Conservation (phyloP, 2,113 vertebrate genomes). For the Galeopterus variegatus region DNA sequence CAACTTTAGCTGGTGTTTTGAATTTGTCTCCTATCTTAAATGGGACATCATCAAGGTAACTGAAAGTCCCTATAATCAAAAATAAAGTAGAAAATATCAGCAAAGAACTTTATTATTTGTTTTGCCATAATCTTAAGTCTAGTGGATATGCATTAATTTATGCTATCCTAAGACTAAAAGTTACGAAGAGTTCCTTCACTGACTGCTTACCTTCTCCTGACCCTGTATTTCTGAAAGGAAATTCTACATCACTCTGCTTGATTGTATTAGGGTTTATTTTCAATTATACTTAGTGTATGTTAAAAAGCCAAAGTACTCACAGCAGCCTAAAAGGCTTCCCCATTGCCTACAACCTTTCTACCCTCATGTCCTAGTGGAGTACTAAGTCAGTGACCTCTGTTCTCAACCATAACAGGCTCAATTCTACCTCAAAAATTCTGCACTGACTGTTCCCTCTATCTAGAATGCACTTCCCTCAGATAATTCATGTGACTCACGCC, state of each 20-base stretch:
- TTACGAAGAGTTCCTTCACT: neutral
- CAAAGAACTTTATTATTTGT: conserved; percentile 72
- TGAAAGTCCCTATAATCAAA: conserved; percentile 93
- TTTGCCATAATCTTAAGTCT: conserved; percentile 65
- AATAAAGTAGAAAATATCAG: conserved; percentile 81
- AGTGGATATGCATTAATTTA: conserved; percentile 60
- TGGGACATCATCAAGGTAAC: conserved; percentile 98
- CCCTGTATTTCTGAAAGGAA: conserved; percentile 5
- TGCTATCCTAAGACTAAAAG: conserved; percentile 43
- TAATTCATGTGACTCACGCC: neutral
- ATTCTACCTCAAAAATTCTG: neutral
- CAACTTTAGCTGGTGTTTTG: conserved; percentile 96
- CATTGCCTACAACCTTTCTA: neutral
- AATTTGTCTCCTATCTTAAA: conserved; percentile 99
- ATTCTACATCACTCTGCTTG: neutral
- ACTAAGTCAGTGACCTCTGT: neutral
- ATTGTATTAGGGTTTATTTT: conserved; percentile 46
- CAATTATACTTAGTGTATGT: neutral
- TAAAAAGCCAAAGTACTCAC: conserved; percentile 29
- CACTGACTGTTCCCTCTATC: neutral
- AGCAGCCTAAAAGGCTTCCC: neutral
- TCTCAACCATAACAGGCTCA: neutral
- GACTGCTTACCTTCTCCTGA: conserved; percentile 72
- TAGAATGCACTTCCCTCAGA: conserved; percentile 34
- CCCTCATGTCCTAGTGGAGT: neutral